Base-by-base conservation (phyloP, 2,113 vertebrate species). In the Boulengeromyrus knoepffleri region DNA sequence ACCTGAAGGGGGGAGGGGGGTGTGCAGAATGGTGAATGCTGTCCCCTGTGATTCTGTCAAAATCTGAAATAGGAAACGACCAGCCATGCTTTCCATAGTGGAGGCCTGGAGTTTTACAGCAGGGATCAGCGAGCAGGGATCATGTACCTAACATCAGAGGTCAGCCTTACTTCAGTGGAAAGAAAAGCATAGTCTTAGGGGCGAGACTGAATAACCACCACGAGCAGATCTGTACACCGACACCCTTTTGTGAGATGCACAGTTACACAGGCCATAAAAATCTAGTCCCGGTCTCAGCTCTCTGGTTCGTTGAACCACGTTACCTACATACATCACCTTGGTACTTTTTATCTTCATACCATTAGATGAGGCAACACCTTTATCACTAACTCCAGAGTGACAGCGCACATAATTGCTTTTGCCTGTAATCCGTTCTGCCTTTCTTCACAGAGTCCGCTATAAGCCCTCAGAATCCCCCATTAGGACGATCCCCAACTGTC, bases 321-420 rank as follows among this genome's bases (percentile, higher is more conserved):
- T 47, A 85, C 45, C 83, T 39, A 24, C 24, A 46, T 47, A 85
- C 21, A 85, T 24, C 45, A 5, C 45, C 45, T 47, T 85, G 83
- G 45, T 21, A 8, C 36, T 80, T 85, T 85, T 46, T 46, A 46
- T 85, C 83, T 24, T 85, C 47, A 31, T 52, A 21, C 49, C 49
- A 2, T 87, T 87, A 52, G 47, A 87, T 27, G 47, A 31, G 27
- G 46, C 85, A 49, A 52, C 49, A 52, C 85, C 47, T 50, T 50
- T 53, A 36, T 87, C 85, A 87, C 46, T 87, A 87, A 50, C 85
- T 52, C 24, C 27, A 87, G 85, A 87, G 49, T 87, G 85, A 52
- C 85, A 87, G 85, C 5, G 49, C 47, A 87, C 85, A 52, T 52
- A 52, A 87, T 87, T 52, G 46, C 85, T 52, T 50, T 87, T 50